Conservation (phyloP, 2,888 invertebrate genomes). For the Cheiracanthium punctorium region DNA sequence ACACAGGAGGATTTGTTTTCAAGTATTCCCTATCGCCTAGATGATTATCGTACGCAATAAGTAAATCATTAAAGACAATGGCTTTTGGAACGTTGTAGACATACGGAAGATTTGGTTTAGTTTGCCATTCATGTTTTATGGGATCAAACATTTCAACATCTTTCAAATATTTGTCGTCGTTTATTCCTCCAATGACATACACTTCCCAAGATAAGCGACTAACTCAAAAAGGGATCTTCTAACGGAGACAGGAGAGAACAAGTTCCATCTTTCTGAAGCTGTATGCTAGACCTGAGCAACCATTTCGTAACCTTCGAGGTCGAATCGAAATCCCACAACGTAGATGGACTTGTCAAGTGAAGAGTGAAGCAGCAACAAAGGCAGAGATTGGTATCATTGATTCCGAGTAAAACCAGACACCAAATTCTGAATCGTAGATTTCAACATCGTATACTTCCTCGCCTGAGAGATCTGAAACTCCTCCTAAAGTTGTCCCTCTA, state of each 20-base stretch:
- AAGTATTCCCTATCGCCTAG: not conserved
- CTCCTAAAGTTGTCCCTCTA: slow-evolving; percentile 13
- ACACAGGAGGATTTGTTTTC: not conserved
- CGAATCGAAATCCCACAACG: slow-evolving; percentile 5
- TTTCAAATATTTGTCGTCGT: not conserved
- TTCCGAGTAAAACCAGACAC: not conserved
- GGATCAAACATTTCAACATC: slow-evolving; percentile 27
- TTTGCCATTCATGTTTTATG: not conserved
- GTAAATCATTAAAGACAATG: not conserved
- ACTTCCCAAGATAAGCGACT: slow-evolving; percentile 3
- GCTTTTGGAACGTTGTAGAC: slow-evolving; percentile 6
- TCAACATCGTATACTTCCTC: slow-evolving; percentile 11
- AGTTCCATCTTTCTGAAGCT: not conserved
- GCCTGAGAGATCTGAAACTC: not conserved
- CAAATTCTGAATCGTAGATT: slow-evolving; percentile 4
- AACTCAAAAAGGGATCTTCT: slow-evolving; percentile 6
- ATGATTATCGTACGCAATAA: slow-evolving; percentile 27
- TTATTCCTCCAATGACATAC: slow-evolving; percentile 24
- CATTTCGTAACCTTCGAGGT: not conserved
- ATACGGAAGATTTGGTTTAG: slow-evolving; percentile 8
- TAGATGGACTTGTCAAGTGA: slow-evolving; percentile 16
- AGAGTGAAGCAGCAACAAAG: not conserved
- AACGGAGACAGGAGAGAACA: not conserved
- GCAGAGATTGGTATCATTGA: slow-evolving; percentile 18
- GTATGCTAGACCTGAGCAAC: slow-evolving; percentile 37